Base-by-base conservation (phyloP, 2,113 vertebrate species). In the Xenopus borealis region DNA sequence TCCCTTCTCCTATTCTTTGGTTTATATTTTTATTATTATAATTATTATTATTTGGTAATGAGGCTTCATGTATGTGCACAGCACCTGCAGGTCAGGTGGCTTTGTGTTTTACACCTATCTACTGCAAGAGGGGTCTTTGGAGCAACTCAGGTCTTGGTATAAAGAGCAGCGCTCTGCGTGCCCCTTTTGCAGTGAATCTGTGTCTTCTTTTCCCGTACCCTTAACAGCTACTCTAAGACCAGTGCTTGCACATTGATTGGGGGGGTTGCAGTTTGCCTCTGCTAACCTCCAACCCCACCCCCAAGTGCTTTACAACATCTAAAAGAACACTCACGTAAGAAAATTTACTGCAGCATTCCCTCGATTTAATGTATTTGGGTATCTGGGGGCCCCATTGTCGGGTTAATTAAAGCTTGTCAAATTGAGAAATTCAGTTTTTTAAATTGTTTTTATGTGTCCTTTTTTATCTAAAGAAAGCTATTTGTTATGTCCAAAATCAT, bases 11-110 rank as follows among this genome's bases (percentile, higher is more conserved):
- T 63, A 70, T 53, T 53, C 61, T 70, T 64, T 45, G 45, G 57
- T 75, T 76, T 77, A 69, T 70, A 77, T 77, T 66, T 62, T 77
- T 68, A 64, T 77, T 77, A 70, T 77, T 76, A 76, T 76, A 53
- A 75, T 76, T 55, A 76, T 64, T 77, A 76, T 69, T 76, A 77
- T 77, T 77, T 77, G 66, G 45, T 77, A 70, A 57, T 46, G 18
- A 64, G 66, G 74, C 65, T 67, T n/a, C 65, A 23, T 23, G 45
- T 44, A 18, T 50, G 65, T 44, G 19, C 65, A 50, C 74, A 77
- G 74, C 74, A 44, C 74, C 74, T 77, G 74, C 74, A 77, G 74
- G 74, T 70, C 74, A 77, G 74, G 74, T 67, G 46, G 74, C 74
- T 70, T 50, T 70, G 74, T 61, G 69, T 57, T 33, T 77, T 47